These are phyloP conservation scores for Varanus komodoensis DNA, from an alignment of 2,113 vertebrate genomes.

Conservation along the genomic window DNA sequence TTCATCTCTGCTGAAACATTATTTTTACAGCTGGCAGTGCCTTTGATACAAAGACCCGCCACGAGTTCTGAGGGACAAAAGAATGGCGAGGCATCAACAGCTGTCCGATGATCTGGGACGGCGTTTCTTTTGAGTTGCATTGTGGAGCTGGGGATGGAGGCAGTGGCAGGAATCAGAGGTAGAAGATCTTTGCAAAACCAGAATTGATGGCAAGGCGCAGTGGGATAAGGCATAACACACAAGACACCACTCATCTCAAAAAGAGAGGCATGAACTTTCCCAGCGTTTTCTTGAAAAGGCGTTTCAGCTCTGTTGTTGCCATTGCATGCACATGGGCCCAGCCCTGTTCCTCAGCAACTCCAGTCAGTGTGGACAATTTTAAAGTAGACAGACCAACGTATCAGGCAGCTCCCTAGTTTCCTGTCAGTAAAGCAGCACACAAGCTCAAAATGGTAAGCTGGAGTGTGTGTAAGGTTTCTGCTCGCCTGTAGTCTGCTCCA, in stretches of 20 bases:
- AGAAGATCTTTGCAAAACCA: not conserved
- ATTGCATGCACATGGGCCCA: not conserved
- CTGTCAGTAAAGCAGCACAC: not conserved
- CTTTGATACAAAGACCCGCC: slow-evolving; percentile 48
- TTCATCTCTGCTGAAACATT: slow-evolving; percentile 47
- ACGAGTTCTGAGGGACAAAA: not conserved
- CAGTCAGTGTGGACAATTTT: not conserved
- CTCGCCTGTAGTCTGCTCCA: not conserved
- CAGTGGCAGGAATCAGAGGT: not conserved
- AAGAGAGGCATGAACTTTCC: fast-evolving
- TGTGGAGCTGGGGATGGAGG: too few species aligned
- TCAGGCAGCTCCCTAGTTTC: not conserved
- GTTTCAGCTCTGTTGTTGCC: not conserved
- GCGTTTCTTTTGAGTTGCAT: not conserved
- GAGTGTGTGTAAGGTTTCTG: not conserved
- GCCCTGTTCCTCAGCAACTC: too few species aligned
- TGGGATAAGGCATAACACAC: fast-evolving
- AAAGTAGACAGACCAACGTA: not conserved
- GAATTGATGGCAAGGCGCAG: fast-evolving
- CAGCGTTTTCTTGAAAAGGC: not conserved
- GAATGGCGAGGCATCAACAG: not conserved
- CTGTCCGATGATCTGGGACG: fast-evolving
- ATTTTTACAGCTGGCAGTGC: slow-evolving; percentile 68
- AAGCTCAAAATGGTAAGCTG: not conserved
- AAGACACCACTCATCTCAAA: not conserved